These are phyloP conservation scores for Meta bourneti DNA, from an alignment of 2,888 invertebrate species.

Conservation along the genomic window DNA sequence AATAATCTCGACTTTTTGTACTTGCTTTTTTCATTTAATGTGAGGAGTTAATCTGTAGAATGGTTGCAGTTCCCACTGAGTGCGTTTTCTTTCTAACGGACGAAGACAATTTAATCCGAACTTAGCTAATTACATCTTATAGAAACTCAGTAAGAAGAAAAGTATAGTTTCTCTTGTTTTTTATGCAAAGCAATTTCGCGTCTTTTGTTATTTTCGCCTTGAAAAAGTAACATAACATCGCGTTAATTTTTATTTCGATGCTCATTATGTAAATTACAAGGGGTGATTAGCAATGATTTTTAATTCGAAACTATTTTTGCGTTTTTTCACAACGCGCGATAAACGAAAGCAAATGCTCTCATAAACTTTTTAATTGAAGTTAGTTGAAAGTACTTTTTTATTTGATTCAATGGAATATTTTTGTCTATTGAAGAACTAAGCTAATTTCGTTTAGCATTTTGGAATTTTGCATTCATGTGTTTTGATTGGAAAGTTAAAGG, in stretches of 20 bases:
- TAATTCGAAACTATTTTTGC: constrained; percentile 24
- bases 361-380: constrained; percentile 16
- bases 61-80: constrained; percentile 22
- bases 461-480: too few species aligned
- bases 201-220: constrained; percentile 13
- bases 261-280: constrained; percentile 57
- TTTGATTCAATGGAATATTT: neutral
- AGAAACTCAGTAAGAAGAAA: constrained; percentile 19
- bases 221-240: constrained; percentile 39
- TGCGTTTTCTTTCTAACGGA: constrained; percentile 30
- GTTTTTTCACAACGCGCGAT: neutral
- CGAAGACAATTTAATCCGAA: constrained; percentile 47
- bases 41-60: constrained; percentile 46
- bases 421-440: neutral
- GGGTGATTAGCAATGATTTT: constrained; percentile 58
- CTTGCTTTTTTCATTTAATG: constrained; percentile 2
- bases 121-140: constrained; percentile 47
- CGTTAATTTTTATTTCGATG: constrained; percentile 41
- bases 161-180: constrained; percentile 23
- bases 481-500: too few species aligned
- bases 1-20: neutral
- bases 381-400: neutral
- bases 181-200: constrained; percentile 22
- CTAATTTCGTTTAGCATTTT: too few species aligned
- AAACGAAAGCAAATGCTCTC: neutral